Evolutionary conservation across 1,140 invertebrate genomes (phyloP), one percentile per base, ranked within the genome.

Genomic region (Drosophila athabasca): DNA sequence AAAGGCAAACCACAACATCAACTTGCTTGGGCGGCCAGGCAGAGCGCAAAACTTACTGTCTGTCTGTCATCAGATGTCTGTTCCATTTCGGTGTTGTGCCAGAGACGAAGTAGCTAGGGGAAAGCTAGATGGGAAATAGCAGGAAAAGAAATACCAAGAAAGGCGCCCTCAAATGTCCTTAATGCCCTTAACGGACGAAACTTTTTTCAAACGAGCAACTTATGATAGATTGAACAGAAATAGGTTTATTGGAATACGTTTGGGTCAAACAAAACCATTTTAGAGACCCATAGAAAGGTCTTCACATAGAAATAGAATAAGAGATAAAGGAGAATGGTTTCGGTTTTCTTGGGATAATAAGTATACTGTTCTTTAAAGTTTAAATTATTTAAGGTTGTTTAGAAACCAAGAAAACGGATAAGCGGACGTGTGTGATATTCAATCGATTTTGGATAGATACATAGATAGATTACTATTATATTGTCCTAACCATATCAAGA

Each of bases 31-130:
- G 35, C 59, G 44, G 24, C 41, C 41, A 46, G 61, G 49, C 44
- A 54, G 44, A 51, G 49, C 24, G 62, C 46, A 70, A 67, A 70
- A 67, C 50, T 60, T 72, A 85, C 81, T 74, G 62, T 78, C 78
- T 13, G 35, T 39, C 11, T 13, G 11, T 39, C 35, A 39, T 39
- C 35, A 39, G 45, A 35, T 51, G 52, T 24, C 52, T 43, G 41
- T 57, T 70, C 69, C 62, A 64, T 45, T 73, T 73, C 35, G 17
- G 24, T 26, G 24, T 4, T 26, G 24, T 26, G 24, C 24, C 31
- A 9, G 8, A 31, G 31, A 31, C 7, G 29, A 22, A n/a, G 17
- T 1, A 45, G 31, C 43, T 64, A 11, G 19, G 17, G 17, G 17
- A 35, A 58, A 50, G 49, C 46, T 50, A 71, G 44, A 76, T 54